Base-by-base conservation (phyloP, 2,888 invertebrate species). In the Patella pellucida region DNA sequence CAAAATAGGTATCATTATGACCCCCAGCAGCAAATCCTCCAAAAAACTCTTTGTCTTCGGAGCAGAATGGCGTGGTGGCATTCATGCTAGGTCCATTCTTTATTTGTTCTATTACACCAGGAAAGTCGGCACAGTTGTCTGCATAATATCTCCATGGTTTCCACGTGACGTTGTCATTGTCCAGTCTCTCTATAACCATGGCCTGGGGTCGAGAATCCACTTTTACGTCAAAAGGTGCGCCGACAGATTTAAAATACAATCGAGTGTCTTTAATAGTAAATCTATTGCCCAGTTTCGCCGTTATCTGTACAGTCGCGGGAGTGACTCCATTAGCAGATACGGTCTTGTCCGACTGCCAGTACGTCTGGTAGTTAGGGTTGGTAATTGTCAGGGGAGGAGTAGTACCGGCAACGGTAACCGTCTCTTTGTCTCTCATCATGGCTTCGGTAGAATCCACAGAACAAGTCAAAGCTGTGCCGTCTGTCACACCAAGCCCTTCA, bases 271-370 rank as follows among this genome's bases (percentile, higher is more conserved):
- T 76, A 52, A 83, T 75, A 5, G 79, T 68, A 72, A 83, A 83
- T 14, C 51, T 69, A 71, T 76, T 72, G 12, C 73, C 78, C 23
- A 82, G 67, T 27, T 80, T 78, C 7, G 72, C 71, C 14, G 82
- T 76, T 7, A 56, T 74, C 62, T 78, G 62, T 15, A 51, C 69
- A 5, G 56, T 56, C 0, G 79, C 68, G 41, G 41, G 9, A 12
- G 31, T 52, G 0, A 11, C 70, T 9, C 76, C 79, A 11, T 52
- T 62, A 14, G 19, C 52, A 15, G 69, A 41, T 0, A 82, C 74
- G 5, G 81, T 74, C 54, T 76, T 81, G 23, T 67, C 67, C 3
- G 82, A 82, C 62, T 80, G 79, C 83, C 83, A 83, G 54, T 79
- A 82, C 15, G 82, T 81, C 19, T 62, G 51, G 15, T 77, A 52